Base-by-base conservation (phyloP, 2,888 invertebrate species). In the Lucinisca nassula region DNA sequence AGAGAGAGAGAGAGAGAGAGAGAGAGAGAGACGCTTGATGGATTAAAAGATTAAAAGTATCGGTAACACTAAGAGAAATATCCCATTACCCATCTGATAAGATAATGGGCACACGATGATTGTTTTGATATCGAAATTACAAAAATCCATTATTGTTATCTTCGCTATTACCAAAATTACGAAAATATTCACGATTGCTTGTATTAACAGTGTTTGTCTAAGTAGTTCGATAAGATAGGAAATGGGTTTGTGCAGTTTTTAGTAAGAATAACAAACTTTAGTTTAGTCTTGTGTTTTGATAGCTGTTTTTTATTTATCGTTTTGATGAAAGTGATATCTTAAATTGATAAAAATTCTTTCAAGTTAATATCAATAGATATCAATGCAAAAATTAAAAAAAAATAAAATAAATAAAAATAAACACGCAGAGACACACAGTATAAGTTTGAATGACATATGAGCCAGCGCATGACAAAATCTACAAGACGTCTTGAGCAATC, bases 161-260 rank as follows among this genome's bases (percentile, higher is more conserved):
- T 67, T 35, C 21, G 67, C 35, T 35, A 67, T 67, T 67, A 67
- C 67, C 67, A 67, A 67, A 67, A 67, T 67, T 67, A 67, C 67
- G 67, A 67, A 67, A 67, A 67, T 35, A 24, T 17, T 35, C 35
- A 10, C 14, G 35, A 35, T 67, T 67, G 35, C 35, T 67, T 30
- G 67, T 35, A 30, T 67, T 12, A 35, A 67, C 67, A 67, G 67
- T 35, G 67, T 67, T 67, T 67, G 1, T 12, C 10, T 6, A 21
- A 67, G 35, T 8, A 21, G n/a, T 67, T 35, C 3, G 67, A 67
- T 67, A 67, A 67, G 67, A 67, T 67, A 67, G 67, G 8, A 67
- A 67, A 35, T 67, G 67, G 67, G 17, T 67, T 67, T 35, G 35
- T 67, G 67, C 61, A 61, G 2, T 61, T 61, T 30, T 24, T 3